Evolutionary conservation across 2,888 invertebrate genomes (phyloP), one percentile per base, ranked within the genome.

Genomic region (Dynastes hyllus): DNA sequence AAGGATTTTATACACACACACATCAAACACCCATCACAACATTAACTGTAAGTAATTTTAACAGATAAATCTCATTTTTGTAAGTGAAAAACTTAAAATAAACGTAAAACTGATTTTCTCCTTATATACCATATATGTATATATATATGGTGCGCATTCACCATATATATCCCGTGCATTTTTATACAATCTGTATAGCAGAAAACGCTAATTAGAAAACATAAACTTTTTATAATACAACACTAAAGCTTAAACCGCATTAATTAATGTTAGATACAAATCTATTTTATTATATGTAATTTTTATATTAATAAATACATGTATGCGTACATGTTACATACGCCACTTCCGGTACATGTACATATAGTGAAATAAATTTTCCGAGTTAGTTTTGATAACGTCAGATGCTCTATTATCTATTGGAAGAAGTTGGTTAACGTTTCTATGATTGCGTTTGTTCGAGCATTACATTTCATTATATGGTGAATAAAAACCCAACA

Each of bases 211-310:
- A 75, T 63, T 75, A 75, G 45, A 75, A 50, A 75, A 75, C 73
- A 22, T 22, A 61, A 75, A 40, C 37, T 40, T 22, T 58, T 61
- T 61, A 61, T 61, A 61, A 50, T 63, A 50, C 73, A 69, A 69
- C 27, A 69, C 51, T 69, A 69, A 53, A 51, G 27, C 50, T 51
- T 69, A 69, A 69, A 69, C 55, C 16, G 69, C 51, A 75, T 75
- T 75, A 75, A 75, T 75, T 75, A 75, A 61, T 61, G 73, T 29
- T 75, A 75, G 73, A 75, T 75, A 75, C 73, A 75, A 75, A 75
- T 75, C 73, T 75, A 16, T 58, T 11, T 75, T 61, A 63, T 61
- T 75, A 75, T 45, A 61, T 61, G 55, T 45, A 75, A 27, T 73
- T 73, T 75, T 45, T 61, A 75, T 50, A 61, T 75, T 55, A 75